A percentile compares a stretch with the other conserved stretches of the same genome.
phyloP scores from a whole-genome alignment of 2,113 vertebrate species.

The Colaptes auratus region DNA sequence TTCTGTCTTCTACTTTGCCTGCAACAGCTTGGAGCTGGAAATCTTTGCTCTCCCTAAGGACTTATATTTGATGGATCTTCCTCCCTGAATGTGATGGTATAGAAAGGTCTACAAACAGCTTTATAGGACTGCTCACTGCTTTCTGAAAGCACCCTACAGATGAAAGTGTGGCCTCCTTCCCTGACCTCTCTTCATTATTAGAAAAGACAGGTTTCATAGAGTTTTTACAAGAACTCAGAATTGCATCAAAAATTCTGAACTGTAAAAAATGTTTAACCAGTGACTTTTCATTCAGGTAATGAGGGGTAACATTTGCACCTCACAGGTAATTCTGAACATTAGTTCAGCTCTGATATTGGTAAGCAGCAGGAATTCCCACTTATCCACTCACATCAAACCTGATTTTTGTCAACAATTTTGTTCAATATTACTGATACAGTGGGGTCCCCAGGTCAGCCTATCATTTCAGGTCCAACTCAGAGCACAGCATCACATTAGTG shows the following conservation, averaged over 20 bases:
- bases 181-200: not conserved
- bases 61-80: not conserved
- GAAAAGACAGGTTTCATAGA: not conserved
- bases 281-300: not conserved
- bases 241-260: not conserved
- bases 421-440: not conserved
- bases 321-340: not conserved
- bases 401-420: not conserved
- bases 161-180: not conserved
- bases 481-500: not conserved
- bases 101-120: not conserved
- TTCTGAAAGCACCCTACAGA: not conserved
- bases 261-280: not conserved
- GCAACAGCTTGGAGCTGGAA: not conserved
- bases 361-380: not conserved
- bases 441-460: not conserved
- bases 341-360: not conserved
- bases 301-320: not conserved
- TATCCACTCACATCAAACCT: not conserved
- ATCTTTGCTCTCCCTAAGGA: not conserved
- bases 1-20: not conserved
- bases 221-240: not conserved
- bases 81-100: not conserved
- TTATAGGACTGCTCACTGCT: not conserved
- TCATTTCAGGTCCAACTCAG: not conserved